Percentiles rank a stretch among this genome's conserved stretches.
Conservation (phyloP, 2,888 invertebrate genomes). For the Carcina quercana region DNA sequence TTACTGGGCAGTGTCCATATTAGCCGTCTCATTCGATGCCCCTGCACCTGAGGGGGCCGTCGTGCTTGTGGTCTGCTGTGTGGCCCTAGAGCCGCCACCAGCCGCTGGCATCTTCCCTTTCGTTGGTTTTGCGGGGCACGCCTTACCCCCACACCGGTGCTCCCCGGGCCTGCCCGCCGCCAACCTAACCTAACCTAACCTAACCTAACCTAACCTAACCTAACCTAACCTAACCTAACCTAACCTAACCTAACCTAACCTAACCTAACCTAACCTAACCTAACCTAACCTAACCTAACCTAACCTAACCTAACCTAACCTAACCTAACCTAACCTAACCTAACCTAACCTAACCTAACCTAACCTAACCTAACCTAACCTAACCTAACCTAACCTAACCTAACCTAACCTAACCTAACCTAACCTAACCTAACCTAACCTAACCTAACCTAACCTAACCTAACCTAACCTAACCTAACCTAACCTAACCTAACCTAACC, state of each 20-base stretch:
- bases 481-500: constrained; percentile 8
- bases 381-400: constrained; percentile 6
- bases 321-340: constrained; percentile 10
- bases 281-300: constrained; percentile 7
- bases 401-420: constrained; percentile 7
- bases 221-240: constrained; percentile 10
- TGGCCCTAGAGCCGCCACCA: too few relatives aligned
- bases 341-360: constrained; percentile 10
- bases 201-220: constrained; percentile 8
- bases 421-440: constrained; percentile 10
- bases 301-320: constrained; percentile 9
- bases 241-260: constrained; percentile 10
- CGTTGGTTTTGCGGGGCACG: too few relatives aligned
- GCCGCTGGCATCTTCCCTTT: too few relatives aligned
- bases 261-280: constrained; percentile 8
- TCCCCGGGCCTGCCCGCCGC: too few relatives aligned
- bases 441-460: constrained; percentile 6
- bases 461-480: constrained; percentile 8
- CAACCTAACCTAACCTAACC: constrained; percentile 6
- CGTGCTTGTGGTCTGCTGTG: too few relatives aligned
- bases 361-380: constrained; percentile 7
- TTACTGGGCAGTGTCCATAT: too few relatives aligned
- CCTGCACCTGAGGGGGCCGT: too few relatives aligned
- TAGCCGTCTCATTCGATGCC: too few relatives aligned
- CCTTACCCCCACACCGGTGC: too few relatives aligned